These are phyloP conservation scores for Cossypha heuglini DNA, from an alignment of 2,797 vertebrate species.

Conservation along the genomic window DNA sequence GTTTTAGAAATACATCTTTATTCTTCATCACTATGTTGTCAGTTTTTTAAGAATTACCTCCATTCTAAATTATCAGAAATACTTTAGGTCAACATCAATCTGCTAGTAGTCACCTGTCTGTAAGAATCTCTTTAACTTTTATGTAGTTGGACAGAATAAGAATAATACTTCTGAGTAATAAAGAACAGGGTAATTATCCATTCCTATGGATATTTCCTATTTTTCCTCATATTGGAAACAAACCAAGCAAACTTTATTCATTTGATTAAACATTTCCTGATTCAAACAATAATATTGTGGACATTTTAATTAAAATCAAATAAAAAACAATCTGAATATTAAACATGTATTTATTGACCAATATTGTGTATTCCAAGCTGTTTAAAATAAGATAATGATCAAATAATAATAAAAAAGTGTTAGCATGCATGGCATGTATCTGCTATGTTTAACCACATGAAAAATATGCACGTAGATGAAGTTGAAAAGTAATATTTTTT, in stretches of 20 bases:
- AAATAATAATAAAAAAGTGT: background rate
- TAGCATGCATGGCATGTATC: background rate
- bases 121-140: background rate
- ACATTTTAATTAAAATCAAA: background rate
- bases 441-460: background rate
- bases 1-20: background rate
- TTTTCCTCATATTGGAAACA: background rate
- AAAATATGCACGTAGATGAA: background rate
- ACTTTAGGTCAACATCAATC: background rate
- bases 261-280: background rate
- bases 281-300: background rate
- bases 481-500: background rate
- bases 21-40: background rate
- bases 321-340: background rate
- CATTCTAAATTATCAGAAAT: background rate
- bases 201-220: background rate
- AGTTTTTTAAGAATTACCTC: background rate
- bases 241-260: background rate
- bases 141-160: background rate
- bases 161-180: background rate
- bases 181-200: background rate
- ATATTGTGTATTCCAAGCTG: background rate
- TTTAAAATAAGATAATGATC: background rate
- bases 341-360: background rate
- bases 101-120: accelerated